Evolutionary conservation across 2,113 vertebrate genomes (phyloP).

Genomic region (Myanophis thanlyinensis): DNA sequence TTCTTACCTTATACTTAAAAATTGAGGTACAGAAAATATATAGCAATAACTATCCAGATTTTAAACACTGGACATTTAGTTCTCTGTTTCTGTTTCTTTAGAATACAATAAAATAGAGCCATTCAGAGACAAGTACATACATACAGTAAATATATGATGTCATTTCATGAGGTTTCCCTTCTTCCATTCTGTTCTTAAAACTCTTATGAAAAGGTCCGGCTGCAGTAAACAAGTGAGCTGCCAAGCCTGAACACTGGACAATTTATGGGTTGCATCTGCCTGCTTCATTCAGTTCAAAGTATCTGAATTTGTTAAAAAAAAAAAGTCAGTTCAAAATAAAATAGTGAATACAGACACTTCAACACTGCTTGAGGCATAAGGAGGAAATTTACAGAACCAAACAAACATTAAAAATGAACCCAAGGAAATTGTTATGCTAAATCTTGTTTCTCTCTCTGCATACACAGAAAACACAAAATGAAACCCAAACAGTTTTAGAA

Average conservation of each 20-base stretch:
- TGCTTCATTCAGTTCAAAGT: neutral
- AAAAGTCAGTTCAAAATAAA: neutral
- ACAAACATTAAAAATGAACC: neutral
- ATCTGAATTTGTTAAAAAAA: neutral
- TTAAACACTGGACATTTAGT: conserved; percentile 32
- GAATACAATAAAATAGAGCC: conserved; percentile 9
- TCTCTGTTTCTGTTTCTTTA: conserved; percentile 44
- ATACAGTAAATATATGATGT: conserved; percentile 42
- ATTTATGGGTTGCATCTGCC: neutral
- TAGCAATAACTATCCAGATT: conserved; percentile 15
- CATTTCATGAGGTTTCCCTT: conserved; percentile 66
- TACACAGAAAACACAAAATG: neutral
- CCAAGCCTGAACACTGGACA: neutral
- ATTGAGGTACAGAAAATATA: conserved; percentile 20
- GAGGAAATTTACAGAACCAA: neutral
- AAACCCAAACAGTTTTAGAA: neutral
- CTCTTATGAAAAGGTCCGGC: conserved; percentile 37
- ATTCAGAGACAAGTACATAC: neutral
- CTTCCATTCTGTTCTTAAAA: conserved; percentile 31
- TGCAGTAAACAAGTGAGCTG: conserved; percentile 18
- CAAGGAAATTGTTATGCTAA: neutral
- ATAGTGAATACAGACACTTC: conserved; percentile 54
- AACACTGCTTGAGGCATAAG: neutral
- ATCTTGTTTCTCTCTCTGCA: neutral
- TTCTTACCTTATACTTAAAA: neutral